Evolutionary conservation across 2,888 invertebrate species (phyloP), one percentile per base, ranked within the genome.

Genomic region (Pycnomerus fuliginosus): DNA sequence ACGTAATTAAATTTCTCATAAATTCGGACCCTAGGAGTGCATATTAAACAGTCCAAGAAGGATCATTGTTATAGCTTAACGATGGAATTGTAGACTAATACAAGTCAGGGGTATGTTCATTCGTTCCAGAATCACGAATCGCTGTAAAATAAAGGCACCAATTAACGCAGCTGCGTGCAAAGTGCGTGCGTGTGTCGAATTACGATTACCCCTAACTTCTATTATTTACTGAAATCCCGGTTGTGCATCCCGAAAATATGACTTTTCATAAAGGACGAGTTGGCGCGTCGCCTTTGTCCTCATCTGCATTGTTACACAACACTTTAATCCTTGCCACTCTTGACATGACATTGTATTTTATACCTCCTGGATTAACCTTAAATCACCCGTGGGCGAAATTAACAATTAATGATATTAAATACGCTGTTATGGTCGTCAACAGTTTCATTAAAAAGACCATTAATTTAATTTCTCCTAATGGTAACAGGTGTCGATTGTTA

Each of bases 101-200:
- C 42, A 46, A 51, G 43, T 43, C 24, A 22, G 35, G 32, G 36
- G 44, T 45, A 41, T 48, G 48, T 50, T 49, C 49, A 49, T 53
- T 50, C 55, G 52, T 53, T 53, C 42, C 53, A 44, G 56, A 51
- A 61, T 62, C 64, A 64, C 62, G 64, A 60, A 57, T 58, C 50
- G 55, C 56, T 51, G 60, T 58, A 61, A 62, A 62, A 61, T 62
- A 64, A 62, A 63, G 58, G 59, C 55, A 54, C 54, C 58, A 64
- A 64, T 64, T 62, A 64, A 63, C 59, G 58, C 62, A 61, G 63
- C 62, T 63, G 64, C 57, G 61, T 58, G 57, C 57, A 53, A 57
- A 58, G 50, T 61, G 35, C 27, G 54, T 53, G 55, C 61, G 61
- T 61, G 64, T 57, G 54, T 52, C 55, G 62, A 64, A 64, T 64